Conservation (phyloP, 2,888 invertebrate genomes). For the Pinctada fucata region DNA sequence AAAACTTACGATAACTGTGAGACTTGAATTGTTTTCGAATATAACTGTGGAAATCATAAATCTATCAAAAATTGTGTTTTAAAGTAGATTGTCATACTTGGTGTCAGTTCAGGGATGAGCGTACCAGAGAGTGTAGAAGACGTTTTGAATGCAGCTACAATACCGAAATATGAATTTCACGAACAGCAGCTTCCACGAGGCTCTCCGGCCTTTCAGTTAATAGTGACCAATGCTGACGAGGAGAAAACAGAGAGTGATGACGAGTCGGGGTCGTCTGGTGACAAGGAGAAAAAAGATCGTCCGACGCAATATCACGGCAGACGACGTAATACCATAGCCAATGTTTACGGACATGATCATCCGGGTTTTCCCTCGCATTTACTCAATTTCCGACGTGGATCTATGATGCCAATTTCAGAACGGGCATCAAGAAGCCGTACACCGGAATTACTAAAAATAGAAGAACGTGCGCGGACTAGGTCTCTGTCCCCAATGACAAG, state of each 20-base stretch:
- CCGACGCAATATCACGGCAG: constrained; percentile 13
- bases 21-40: no score
- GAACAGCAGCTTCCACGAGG: constrained; percentile 32
- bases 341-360: constrained; percentile 9
- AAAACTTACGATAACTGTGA: no score
- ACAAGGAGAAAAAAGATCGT: constrained; percentile 1
- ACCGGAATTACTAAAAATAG: background rate
- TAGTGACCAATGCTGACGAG: constrained; percentile 30
- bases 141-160: constrained; percentile 25
- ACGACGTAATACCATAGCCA: constrained; percentile 34
- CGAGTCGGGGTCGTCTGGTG: background rate
- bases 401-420: constrained; percentile 24
- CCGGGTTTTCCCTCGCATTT: constrained; percentile 14
- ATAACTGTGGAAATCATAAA: no score
- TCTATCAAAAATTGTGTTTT: no score
- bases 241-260: constrained; percentile 13
- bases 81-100: no score
- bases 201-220: constrained; percentile 34
- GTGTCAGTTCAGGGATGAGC: no score
- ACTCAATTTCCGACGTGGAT: constrained; percentile 15
- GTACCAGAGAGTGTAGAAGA: constrained; percentile 32
- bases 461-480: constrained; percentile 11
- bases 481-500: constrained; percentile 32
- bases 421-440: constrained; percentile 12
- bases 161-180: constrained; percentile 33